These are phyloP conservation scores for Acanthopagrus latus DNA, from an alignment of 2,797 vertebrate species.

Conservation along the genomic window DNA sequence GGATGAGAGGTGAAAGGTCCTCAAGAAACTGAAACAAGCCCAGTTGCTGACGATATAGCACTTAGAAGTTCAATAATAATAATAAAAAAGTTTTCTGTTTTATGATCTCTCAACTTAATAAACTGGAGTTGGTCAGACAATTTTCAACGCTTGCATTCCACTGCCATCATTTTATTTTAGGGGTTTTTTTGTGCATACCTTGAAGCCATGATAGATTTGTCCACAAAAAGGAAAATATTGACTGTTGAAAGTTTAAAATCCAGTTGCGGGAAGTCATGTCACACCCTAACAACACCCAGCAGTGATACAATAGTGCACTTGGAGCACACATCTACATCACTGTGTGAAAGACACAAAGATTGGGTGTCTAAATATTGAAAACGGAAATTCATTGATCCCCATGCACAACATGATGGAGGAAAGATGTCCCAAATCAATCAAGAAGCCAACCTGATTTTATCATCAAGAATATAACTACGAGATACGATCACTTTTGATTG, in stretches of 20 bases:
- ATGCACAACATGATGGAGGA: not conserved
- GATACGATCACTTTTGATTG: not conserved
- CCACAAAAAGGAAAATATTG: not conserved
- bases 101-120: not conserved
- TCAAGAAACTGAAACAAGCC: too few species aligned
- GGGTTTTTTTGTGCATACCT: not conserved
- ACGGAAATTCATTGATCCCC: not conserved
- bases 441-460: not conserved
- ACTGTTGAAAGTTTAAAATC: not conserved
- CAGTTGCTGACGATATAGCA: too few species aligned
- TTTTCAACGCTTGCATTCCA: not conserved
- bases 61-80: too few species aligned
- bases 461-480: not conserved
- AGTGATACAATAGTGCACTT: not conserved
- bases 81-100: slow-evolving; percentile 9
- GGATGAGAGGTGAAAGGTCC: too few species aligned
- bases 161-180: not conserved
- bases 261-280: too few species aligned
- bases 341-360: too few species aligned
- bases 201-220: not conserved
- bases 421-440: not conserved
- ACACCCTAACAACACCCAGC: not conserved
- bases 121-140: not conserved
- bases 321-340: not conserved
- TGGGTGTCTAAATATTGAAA: not conserved